Evolutionary conservation across 2,113 vertebrate species (phyloP), one percentile per base, ranked within the genome.

Genomic region (Carassius gibelio): DNA sequence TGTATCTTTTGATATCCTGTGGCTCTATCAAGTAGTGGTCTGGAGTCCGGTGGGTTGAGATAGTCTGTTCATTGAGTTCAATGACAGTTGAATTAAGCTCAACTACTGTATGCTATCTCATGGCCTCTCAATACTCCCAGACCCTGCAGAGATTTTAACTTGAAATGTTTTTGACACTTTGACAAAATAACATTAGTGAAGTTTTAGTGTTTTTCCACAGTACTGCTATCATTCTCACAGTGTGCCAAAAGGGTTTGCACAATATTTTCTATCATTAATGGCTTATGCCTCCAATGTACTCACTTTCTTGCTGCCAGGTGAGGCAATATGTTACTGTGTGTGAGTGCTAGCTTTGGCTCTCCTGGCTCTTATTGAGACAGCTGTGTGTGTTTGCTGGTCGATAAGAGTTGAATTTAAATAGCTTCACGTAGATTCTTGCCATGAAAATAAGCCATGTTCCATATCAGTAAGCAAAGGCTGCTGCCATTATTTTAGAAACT

Each of bases 1-100:
- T 50, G 15, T 68, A 82, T 69, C 74, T 68, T 82, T 82, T 69
- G n/a, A 68, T 68, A 52, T 50, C 64, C 26, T 14, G 45, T 68
- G 80, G 64, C 64, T 68, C 19, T 52, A n/a, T 69, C 26, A 72
- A 14, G 61, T 21, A 17, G 34, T n/a, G 59, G 75, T 48, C 59
- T 64, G 75, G 74, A 59, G 80, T 82, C 23, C 13, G 15, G 55
- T 21, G 85, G 38, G 55, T 69, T 64, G 57, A 59, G 11, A 75
- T 83, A 36, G 57, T 23, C 66, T 38, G 84, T 75, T 88, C 6
- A 61, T 42, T 74, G 68, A 10, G 69, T 19, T 81, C 2, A 19
- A 14, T 30, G 26, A 55, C 78, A 81, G 59, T 30, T 66, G 38
- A 81, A 81, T 62, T 30, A 45, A 81, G 64, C 17, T 26, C 34